Conservation (phyloP, 2,113 vertebrate genomes). For the Colinus virginianus region DNA sequence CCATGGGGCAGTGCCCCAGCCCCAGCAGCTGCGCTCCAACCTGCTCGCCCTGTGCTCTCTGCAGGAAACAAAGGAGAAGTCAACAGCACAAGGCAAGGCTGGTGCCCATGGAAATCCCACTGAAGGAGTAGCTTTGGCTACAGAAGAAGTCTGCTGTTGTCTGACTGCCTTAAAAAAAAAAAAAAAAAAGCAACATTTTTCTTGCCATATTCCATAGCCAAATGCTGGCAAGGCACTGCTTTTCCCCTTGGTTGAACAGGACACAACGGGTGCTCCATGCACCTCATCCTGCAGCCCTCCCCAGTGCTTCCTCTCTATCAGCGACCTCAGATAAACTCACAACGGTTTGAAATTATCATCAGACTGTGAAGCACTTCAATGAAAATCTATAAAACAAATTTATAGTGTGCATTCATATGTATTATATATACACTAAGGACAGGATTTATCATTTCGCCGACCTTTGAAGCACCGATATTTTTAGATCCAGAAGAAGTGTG, state of each 20-base stretch:
- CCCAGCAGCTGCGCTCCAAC: neutral
- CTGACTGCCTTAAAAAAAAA: neutral
- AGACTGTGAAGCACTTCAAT: constrained; percentile 60
- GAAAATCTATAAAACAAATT: constrained; percentile 72
- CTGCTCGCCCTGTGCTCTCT: neutral
- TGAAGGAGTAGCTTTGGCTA: constrained; percentile 8
- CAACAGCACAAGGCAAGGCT: neutral
- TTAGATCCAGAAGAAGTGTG: constrained; percentile 53
- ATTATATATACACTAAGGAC: constrained; percentile 47
- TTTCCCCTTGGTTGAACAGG: neutral
- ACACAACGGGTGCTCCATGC: neutral
- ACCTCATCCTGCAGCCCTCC: neutral
- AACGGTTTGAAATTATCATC: constrained; percentile 52
- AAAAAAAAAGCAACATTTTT: neutral
- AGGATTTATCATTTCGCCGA: constrained; percentile 68
- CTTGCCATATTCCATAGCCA: neutral
- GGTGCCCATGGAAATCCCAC: neutral
- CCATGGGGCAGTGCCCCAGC: neutral
- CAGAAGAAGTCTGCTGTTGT: constrained; percentile 10
- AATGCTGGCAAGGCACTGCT: neutral
- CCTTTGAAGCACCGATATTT: constrained; percentile 66
- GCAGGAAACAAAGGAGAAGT: constrained; percentile 43
- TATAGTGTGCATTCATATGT: constrained; percentile 51
- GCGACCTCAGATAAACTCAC: constrained; percentile 55
- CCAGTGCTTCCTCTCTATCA: neutral